A percentile compares a stretch with the other conserved stretches of the same genome.
phyloP scores from a whole-genome alignment of 2,113 vertebrate genomes.

The Callipepla squamata region DNA sequence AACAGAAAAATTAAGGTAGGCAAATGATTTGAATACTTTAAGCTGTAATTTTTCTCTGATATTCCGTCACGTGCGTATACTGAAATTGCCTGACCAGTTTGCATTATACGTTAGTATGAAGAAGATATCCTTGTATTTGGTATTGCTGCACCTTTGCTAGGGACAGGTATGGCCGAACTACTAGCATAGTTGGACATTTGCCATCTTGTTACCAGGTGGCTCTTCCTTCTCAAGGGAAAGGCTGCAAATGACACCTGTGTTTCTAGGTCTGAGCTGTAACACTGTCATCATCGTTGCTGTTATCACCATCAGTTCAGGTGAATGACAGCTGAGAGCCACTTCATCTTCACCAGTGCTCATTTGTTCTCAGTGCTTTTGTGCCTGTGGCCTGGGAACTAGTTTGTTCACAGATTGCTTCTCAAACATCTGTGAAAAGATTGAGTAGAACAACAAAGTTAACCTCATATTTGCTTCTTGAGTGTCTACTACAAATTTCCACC shows the following conservation, averaged over 20 bases:
- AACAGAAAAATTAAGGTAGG: not conserved
- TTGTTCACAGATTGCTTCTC: not conserved
- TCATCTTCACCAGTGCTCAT: not conserved
- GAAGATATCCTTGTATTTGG: not conserved
- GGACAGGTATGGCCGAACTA: not conserved
- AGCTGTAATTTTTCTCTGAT: not conserved
- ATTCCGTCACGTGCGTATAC: not conserved
- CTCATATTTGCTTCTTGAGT: not conserved
- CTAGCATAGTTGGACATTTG: not conserved
- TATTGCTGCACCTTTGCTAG: not conserved
- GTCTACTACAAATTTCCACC: not conserved
- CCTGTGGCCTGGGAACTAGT: not conserved
- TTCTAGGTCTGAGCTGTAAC: not conserved
- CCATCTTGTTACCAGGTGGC: not conserved
- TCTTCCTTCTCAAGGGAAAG: not conserved
- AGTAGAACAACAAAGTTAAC: not conserved
- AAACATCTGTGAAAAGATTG: not conserved
- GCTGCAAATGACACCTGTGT: not conserved
- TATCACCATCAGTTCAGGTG: not conserved
- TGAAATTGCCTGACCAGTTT: not conserved
- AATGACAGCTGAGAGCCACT: not conserved
- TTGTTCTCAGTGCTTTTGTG: not conserved
- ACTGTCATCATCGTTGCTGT: not conserved
- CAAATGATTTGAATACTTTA: not conserved
- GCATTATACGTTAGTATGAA: not conserved